Evolutionary conservation across 2,797 vertebrate genomes (phyloP), one percentile per base, ranked within the genome.

Genomic region (Mormyrops boulengeri): DNA sequence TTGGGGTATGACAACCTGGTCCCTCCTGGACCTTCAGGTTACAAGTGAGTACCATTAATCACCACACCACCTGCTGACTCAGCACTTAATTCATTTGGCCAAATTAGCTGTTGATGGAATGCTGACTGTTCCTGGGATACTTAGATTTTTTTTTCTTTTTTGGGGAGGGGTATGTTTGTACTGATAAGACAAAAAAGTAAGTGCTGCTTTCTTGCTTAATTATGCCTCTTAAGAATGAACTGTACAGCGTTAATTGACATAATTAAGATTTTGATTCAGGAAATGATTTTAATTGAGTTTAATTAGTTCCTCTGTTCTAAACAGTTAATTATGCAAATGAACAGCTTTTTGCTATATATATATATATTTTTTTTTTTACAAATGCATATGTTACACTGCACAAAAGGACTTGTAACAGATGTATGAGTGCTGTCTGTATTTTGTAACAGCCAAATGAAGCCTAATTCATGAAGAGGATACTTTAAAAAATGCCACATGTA

Each of bases 1-100:
- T 85, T 47, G 11, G 82, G 47, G n/a, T 26, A 49, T 52, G 49
- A 85, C 82, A 50, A 26, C 9, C n/a, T 22, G 44, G 9, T 85
- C 82, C 47, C 7, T 85, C 73, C 73, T 53, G 85, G 52, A 89
- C 57, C 89, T 92, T 93, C 92, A 92, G 91, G 89, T 93, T 91
- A 92, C 89, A 90, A 91, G 30, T 80, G 38, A 80, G 9, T 47
- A 85, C 49, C 82, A 49, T 49, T 85, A 85, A 85, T 85, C 47
- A 52, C 30, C 80, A 55, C 77, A 89, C 55, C 34, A 57, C 73
- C 69, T 14, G 22, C 44, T 62, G 52, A 9, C 85, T 87, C 30
- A 41, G 30, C 53, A 38, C 52, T 19, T 55, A 87, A 55, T 53
- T 57, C 49, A 87, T 53, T 53, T 57, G 85, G 85, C 52, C 52